Base-by-base conservation (phyloP, 2,113 vertebrate genomes). In the Camelus dromedarius region DNA sequence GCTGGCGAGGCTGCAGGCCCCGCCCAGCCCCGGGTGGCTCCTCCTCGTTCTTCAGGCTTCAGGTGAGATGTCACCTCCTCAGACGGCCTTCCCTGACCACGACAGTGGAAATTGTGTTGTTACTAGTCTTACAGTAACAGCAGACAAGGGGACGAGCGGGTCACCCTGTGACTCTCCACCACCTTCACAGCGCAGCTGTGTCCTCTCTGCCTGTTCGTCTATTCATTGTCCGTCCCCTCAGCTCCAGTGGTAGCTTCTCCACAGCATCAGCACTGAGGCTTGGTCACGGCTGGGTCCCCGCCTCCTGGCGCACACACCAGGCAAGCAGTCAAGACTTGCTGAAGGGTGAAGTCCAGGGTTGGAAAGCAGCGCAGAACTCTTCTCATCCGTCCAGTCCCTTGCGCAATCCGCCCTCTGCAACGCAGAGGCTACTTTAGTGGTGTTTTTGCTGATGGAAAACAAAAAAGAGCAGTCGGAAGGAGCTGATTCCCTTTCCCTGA, bases 341-440 rank as follows among this genome's bases (percentile, higher is more conserved):
- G 73, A 96, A 95, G 79, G 38, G 66, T 83, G 64, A 83, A 60
- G 26, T 76, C 28, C 46, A 82, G n/a, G 30, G 84, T 91, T 92
- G 66, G 60, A 85, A 91, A 85, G 60, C 46, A 81, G 93, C 38
- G 66, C 62, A 54, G n/a, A 80, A 96, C 12, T 79, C 38, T 73
- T 35, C 7, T 73, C 66, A 90, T 52, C 30, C 54, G 42, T 50
- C 12, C 46, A 32, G 38, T 56, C 32, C 16, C 15, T n/a, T 79
- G 48, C 18, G 16, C 66, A 77, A 22, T n/a, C 48, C 4, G 73
- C 42, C n/a, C 26, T 38, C 20, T 93, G 4, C 64, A 70, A 86
- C 38, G 15, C 54, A 64, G 52, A 86, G 13, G 24, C 69, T 84
- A 32, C 50, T 72, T 95, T 46, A 67, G 48, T 79, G 24, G 24